These are phyloP conservation scores for Muschampia plurimacula DNA, from an alignment of 2,888 invertebrate species.

Conservation along the genomic window DNA sequence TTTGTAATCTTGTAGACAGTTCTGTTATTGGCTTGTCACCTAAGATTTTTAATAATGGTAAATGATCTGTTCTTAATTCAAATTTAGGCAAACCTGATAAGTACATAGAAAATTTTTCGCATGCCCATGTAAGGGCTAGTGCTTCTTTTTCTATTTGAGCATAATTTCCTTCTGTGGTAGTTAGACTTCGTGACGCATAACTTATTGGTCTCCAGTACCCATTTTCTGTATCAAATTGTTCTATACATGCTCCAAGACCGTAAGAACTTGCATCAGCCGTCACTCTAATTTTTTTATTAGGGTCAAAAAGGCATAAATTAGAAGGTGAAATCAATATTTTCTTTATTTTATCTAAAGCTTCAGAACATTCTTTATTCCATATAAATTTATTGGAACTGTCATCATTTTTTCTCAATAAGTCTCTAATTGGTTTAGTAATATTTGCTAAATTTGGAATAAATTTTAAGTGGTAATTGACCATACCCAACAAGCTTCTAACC, in stretches of 20 bases:
- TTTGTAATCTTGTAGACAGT: slow-evolving; percentile 12
- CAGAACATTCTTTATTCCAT: not conserved
- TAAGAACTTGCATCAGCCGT: slow-evolving; percentile 15
- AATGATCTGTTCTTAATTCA: slow-evolving; percentile 11
- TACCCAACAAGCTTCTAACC: slow-evolving; percentile 10
- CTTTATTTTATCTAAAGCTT: not conserved
- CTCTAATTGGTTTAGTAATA: not conserved
- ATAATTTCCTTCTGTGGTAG: slow-evolving; percentile 5
- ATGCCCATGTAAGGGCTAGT: slow-evolving; percentile 13
- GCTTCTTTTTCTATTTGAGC: slow-evolving; percentile 13
- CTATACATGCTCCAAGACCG: slow-evolving; percentile 9
- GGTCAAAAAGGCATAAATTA: slow-evolving; percentile 3
- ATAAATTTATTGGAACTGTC: not conserved
- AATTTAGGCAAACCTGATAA: slow-evolving; percentile 7
- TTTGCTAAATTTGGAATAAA: not conserved
- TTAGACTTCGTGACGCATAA: slow-evolving; percentile 9
- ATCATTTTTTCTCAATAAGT: not conserved
- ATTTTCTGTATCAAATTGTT: not conserved
- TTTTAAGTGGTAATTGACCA: slow-evolving; percentile 7
- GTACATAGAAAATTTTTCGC: slow-evolving; percentile 11
- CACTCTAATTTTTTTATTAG: slow-evolving; percentile 10
- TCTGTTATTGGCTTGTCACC: slow-evolving; percentile 16
- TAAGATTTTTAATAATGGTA: slow-evolving; percentile 1
- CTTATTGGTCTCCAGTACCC: not conserved
- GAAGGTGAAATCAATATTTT: not conserved